Evolutionary conservation across 2,113 vertebrate species (phyloP).

Genomic region (Apus apus): DNA sequence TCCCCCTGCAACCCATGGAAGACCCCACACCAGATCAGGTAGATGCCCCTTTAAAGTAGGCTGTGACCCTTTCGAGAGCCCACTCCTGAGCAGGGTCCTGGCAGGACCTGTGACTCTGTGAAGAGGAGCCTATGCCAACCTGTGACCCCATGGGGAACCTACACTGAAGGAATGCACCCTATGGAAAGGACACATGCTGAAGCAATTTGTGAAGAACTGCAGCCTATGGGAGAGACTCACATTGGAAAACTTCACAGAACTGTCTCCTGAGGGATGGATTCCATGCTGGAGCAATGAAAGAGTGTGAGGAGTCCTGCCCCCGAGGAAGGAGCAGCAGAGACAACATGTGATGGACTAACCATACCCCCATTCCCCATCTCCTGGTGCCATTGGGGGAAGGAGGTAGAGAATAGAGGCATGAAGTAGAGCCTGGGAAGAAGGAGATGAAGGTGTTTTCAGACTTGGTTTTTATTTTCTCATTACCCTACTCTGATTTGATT

Average conservation of each 20-base stretch:
- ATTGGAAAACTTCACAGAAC: accelerated
- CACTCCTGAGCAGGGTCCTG: accelerated
- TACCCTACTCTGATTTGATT: not conserved
- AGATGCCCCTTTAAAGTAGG: not conserved
- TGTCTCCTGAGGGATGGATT: accelerated
- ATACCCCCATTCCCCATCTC: accelerated
- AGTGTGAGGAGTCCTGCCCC: not conserved
- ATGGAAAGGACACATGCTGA: accelerated
- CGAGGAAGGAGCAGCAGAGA: not conserved
- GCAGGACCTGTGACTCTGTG: not conserved
- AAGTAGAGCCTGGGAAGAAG: not conserved
- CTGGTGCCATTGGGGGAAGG: accelerated
- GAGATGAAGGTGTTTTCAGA: not conserved
- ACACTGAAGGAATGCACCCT: too few relatives aligned
- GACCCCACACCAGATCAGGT: accelerated
- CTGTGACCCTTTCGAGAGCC: too few relatives aligned
- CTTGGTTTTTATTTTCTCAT: not conserved
- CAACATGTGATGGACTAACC: accelerated
- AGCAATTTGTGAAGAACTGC: not conserved
- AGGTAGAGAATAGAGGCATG: not conserved
- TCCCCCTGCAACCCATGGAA: accelerated
- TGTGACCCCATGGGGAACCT: not conserved
- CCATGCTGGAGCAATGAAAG: accelerated
- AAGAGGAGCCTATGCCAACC: accelerated
- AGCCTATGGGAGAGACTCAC: not conserved